Percentiles rank a stretch among this genome's conserved stretches.
Evolutionary conservation across 2,797 vertebrate species (phyloP).

Genomic region (Acanthornis magna): DNA sequence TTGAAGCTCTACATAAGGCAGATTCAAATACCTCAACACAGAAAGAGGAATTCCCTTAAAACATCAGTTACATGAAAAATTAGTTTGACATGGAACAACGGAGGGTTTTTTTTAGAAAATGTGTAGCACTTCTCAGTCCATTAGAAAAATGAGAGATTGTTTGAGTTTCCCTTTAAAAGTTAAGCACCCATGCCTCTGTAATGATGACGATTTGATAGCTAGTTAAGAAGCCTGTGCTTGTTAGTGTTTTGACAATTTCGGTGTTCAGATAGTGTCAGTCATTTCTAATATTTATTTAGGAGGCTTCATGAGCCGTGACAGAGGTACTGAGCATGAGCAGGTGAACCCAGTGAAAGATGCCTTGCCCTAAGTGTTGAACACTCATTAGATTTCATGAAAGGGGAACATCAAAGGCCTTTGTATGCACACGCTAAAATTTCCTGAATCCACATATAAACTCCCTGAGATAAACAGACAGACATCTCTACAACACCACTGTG

Average conservation of each 20-base stretch:
- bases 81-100: neutral
- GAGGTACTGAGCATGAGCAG: neutral
- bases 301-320: neutral
- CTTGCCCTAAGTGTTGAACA: neutral
- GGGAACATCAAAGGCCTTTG: neutral
- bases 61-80: neutral
- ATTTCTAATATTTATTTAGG: neutral
- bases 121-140: neutral
- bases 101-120: neutral
- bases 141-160: neutral
- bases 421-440: neutral
- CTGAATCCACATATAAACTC: neutral
- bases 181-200: neutral
- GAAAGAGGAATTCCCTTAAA: neutral
- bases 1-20: neutral
- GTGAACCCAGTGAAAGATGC: neutral
- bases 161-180: neutral
- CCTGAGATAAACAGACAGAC: neutral
- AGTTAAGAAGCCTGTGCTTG: slow-evolving; percentile 10
- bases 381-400: neutral
- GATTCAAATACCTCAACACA: neutral
- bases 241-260: neutral
- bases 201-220: neutral
- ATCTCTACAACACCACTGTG: neutral
- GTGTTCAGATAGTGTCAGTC: neutral